Conservation (phyloP, 1,140 invertebrate genomes). For the Drosophila tani region DNA sequence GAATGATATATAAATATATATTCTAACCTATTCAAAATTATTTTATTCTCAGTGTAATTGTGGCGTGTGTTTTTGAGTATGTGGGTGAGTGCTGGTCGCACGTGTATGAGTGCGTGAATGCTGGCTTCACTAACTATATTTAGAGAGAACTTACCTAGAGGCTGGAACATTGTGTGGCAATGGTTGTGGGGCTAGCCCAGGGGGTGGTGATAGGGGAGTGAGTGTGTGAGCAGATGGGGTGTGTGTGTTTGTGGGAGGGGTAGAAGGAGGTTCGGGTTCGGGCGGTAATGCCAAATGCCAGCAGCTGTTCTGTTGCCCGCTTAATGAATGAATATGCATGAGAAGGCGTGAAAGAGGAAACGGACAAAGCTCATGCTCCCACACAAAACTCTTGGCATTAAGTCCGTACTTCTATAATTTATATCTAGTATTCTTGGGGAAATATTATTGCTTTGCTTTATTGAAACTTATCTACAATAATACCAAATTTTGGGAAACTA, state of each 20-base stretch:
- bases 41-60: slow-evolving; percentile 18
- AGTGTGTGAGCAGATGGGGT: background rate
- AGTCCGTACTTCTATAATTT: background rate
- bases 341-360: slow-evolving; percentile 16
- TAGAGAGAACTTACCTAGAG: slow-evolving; percentile 51
- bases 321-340: slow-evolving; percentile 82
- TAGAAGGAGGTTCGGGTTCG: background rate
- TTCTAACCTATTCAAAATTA: no score
- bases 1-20: no score
- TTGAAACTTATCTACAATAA: background rate
- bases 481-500: background rate
- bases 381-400: background rate
- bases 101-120: slow-evolving; percentile 35
- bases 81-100: slow-evolving; percentile 30
- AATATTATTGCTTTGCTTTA: background rate
- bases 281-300: slow-evolving; percentile 56
- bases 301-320: slow-evolving; percentile 65
- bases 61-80: slow-evolving; percentile 12
- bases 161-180: slow-evolving; percentile 20
- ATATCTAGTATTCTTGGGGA: background rate
- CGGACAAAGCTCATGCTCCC: background rate
- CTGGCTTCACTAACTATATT: slow-evolving; percentile 51
- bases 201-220: background rate
- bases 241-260: background rate
- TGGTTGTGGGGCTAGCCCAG: background rate